Base-by-base conservation (phyloP, 1,140 invertebrate genomes). In the Halictus rubicundus region DNA sequence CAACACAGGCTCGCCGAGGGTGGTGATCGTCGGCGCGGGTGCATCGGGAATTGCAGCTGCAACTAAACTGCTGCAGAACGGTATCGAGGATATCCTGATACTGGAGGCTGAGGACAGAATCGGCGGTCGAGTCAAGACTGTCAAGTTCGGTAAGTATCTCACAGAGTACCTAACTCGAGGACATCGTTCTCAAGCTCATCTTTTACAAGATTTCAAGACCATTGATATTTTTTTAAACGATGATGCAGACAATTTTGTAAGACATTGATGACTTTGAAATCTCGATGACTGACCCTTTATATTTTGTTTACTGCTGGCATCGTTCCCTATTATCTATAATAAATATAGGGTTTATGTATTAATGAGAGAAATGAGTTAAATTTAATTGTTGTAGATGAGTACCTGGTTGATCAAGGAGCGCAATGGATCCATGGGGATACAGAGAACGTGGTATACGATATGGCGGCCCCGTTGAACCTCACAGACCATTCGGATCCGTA, bases 361-460 rank as follows among this genome's bases (percentile, higher is more conserved):
- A 2, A 8, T 10, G 6, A 10, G 1, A 10, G 39, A 8, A 42
- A 42, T 42, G 10, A 42, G 5, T 39, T 8, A 39, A 39, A 39
- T 42, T 42, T 42, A 9, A 42, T 42, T 42, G 12, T 46, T 12
- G 42, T 57, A 90, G 93, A 90, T 0, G 94, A 94, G 16, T 93
- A 93, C 69, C 88, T 93, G 39, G 90, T 97, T 8, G 97, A 98
- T 91, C 71, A 98, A n/a, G 97, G 97, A 0, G 97, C 96, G 25
- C 96, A 98, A 88, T 97, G 96, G 96, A 94, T 97, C 85, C 97
- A 98, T 85, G 97, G 97, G 8, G 95, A 97, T 88, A 92, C 95
- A 83, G 93, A 92, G 23, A 96, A 97, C 91, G 89, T 93, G 8
- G 94, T 96, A 0, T 96, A 94, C 88, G 91, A 96, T 80, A 81